Evolutionary conservation across 2,113 vertebrate genomes (phyloP).

Genomic region (Melierax canorus): DNA sequence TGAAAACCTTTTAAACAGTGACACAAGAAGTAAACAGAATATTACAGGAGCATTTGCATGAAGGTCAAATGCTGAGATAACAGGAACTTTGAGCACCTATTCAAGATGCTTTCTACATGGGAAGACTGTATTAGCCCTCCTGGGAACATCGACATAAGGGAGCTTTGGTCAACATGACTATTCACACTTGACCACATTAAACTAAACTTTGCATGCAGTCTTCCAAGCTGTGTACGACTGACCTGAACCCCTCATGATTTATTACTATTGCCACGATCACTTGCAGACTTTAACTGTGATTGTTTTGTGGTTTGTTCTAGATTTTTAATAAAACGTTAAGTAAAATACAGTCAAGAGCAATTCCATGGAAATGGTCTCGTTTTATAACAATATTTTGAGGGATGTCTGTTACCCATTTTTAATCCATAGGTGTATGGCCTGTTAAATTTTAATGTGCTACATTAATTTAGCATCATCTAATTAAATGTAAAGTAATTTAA

Average conservation of each 20-base stretch:
- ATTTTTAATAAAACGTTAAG: not conserved
- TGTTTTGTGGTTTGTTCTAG: not conserved
- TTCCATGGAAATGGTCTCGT: not conserved
- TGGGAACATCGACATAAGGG: not conserved
- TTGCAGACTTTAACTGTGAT: not conserved
- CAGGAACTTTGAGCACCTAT: not conserved
- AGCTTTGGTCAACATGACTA: not conserved
- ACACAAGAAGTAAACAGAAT: not conserved
- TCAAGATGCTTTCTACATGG: not conserved
- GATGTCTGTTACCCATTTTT: not conserved
- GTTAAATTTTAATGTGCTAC: not conserved
- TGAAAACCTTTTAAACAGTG: not conserved
- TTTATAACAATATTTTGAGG: not conserved
- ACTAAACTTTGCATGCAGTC: not conserved
- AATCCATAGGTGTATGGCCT: not conserved
- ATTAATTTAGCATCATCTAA: not conserved
- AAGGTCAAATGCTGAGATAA: not conserved
- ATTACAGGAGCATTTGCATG: not conserved
- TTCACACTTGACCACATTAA: not conserved
- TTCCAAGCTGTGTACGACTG: not conserved
- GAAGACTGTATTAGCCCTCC: not conserved
- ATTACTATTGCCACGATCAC: not conserved
- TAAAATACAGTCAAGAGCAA: not conserved
- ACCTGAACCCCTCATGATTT: not conserved
- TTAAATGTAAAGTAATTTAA: not conserved